Conservation (phyloP, 2,888 invertebrate genomes). For the Callosobruchus maculatus region DNA sequence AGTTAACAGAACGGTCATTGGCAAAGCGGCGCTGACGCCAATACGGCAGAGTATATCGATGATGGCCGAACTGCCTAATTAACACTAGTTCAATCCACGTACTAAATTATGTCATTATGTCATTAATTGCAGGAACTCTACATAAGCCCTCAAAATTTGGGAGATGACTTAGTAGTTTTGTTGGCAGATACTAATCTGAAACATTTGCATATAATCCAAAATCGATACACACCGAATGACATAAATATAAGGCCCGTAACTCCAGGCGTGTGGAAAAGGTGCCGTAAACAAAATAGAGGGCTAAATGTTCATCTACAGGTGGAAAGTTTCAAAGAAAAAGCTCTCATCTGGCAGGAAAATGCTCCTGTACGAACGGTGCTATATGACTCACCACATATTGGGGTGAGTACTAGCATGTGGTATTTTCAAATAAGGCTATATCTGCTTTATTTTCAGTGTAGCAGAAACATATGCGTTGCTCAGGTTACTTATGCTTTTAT, state of each 20-base stretch:
- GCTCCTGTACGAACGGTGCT: constrained; percentile 67
- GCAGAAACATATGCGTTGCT: too few relatives aligned
- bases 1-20: too few relatives aligned
- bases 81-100: too few relatives aligned
- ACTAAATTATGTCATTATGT: neutral
- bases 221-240: constrained; percentile 62
- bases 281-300: constrained; percentile 56
- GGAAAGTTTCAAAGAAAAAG: constrained; percentile 57
- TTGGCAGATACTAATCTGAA: constrained; percentile 62
- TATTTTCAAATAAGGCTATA: too few relatives aligned
- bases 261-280: constrained; percentile 48
- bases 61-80: too few relatives aligned
- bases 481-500: too few relatives aligned
- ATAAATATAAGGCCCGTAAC: constrained; percentile 52
- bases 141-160: constrained; percentile 71
- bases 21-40: too few relatives aligned
- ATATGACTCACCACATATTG: constrained; percentile 61
- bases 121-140: constrained; percentile 53
- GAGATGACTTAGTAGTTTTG: constrained; percentile 66
- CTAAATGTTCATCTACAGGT: constrained; percentile 68
- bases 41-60: too few relatives aligned
- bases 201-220: constrained; percentile 72
- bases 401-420: constrained; percentile 46
- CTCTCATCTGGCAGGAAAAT: constrained; percentile 63
- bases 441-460: too few relatives aligned